phyloP scores from a whole-genome alignment of 2,888 invertebrate species.

The Steinernema carpocapsae region DNA sequence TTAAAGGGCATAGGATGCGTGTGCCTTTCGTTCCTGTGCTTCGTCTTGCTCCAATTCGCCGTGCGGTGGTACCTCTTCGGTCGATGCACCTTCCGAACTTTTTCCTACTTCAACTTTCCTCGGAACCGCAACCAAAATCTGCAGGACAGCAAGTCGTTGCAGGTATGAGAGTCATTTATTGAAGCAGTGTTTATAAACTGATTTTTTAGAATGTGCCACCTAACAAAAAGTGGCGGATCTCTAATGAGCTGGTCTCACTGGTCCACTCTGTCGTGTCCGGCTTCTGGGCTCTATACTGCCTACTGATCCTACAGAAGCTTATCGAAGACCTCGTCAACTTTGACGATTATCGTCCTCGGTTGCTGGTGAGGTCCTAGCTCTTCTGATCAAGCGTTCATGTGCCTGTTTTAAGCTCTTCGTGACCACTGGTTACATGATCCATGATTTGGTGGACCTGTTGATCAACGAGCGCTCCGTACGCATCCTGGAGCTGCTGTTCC shows the following conservation, averaged over 20 bases:
- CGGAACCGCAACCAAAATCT: slow-evolving; percentile 14
- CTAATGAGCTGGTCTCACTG: slow-evolving; percentile 65
- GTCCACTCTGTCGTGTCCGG: slow-evolving; percentile 64
- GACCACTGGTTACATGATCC: slow-evolving; percentile 65
- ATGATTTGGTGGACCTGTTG: slow-evolving; percentile 66
- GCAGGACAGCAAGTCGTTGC: slow-evolving; percentile 44
- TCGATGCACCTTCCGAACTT: slow-evolving; percentile 64
- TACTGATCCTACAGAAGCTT: slow-evolving; percentile 42
- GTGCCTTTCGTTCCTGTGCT: slow-evolving; percentile 59
- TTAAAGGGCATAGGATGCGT: slow-evolving; percentile 44
- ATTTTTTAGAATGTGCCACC: slow-evolving; percentile 59
- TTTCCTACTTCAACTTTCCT: slow-evolving; percentile 62
- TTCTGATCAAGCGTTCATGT: no score
- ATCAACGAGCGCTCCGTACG: slow-evolving; percentile 66
- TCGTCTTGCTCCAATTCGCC: slow-evolving; percentile 61
- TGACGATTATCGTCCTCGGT: slow-evolving; percentile 17
- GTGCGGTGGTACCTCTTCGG: slow-evolving; percentile 64
- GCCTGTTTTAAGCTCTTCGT: slow-evolving; percentile 54
- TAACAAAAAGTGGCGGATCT: slow-evolving; percentile 68
- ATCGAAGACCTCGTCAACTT: slow-evolving; percentile 53
- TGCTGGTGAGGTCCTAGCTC: neutral
- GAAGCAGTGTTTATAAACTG: no score
- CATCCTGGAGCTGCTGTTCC: slow-evolving; percentile 67
- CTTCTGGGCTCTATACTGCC: slow-evolving; percentile 51
- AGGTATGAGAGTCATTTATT: slow-evolving; percentile 35